Conservation (phyloP, 2,797 vertebrate genomes). For the Graptemys geographica region DNA sequence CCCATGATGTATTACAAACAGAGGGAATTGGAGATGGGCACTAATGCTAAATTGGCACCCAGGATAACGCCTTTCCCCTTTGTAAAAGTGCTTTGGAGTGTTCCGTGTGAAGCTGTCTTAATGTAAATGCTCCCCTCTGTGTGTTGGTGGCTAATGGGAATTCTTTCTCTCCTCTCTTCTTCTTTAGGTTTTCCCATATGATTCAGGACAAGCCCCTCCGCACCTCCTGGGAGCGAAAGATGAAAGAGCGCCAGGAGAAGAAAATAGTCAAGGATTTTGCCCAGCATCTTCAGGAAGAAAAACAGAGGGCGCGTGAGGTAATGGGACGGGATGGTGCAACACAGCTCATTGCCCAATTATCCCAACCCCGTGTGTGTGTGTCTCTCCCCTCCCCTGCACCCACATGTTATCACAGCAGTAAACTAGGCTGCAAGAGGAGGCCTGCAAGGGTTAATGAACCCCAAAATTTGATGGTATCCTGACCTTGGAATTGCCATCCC, state of each 20-base stretch:
- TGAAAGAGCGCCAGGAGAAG: conserved; percentile 89
- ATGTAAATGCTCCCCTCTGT: neutral
- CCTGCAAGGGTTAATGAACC: neutral
- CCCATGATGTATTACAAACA: neutral
- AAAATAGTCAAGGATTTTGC: conserved; percentile 84
- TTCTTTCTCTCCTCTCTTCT: rapidly evolving
- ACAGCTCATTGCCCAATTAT: neutral
- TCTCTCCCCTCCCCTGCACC: neutral
- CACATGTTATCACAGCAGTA: neutral
- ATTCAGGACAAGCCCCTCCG: conserved; percentile 89
- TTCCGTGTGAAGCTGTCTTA: neutral
- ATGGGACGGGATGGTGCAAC: rapidly evolving
- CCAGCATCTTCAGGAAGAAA: conserved; percentile 86
- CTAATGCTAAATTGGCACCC: neutral
- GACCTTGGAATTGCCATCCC: neutral
- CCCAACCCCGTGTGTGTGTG: neutral
- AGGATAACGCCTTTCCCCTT: neutral
- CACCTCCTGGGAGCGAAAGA: conserved; percentile 92
- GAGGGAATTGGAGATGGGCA: neutral
- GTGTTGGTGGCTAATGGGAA: rapidly evolving
- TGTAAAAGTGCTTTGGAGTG: neutral
- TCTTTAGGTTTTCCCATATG: conserved; percentile 90
- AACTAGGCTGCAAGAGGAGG: neutral
- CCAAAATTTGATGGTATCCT: neutral
- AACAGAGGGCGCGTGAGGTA: conserved; percentile 87